Conservation (phyloP, 2,888 invertebrate species). For the Lasioglossum calceatum region DNA sequence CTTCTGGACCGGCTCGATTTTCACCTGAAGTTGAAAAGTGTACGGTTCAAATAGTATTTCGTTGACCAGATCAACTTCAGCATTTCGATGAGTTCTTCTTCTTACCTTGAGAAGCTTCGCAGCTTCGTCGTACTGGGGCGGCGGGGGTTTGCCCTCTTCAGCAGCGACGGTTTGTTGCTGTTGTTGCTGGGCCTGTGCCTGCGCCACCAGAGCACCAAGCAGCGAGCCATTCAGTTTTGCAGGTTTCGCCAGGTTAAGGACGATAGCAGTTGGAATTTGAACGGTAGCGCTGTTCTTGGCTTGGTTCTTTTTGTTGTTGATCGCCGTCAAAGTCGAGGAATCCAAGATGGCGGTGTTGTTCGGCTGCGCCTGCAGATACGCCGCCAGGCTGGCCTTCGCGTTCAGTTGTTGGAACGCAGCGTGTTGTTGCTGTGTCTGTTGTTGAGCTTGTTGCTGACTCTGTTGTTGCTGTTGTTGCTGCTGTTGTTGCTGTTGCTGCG, state of each 20-base stretch:
- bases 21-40: conserved; percentile 72
- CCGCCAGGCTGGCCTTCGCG: conserved; percentile 85
- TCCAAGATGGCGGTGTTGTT: conserved; percentile 81
- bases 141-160: conserved; percentile 85
- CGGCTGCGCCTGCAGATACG: conserved; percentile 84
- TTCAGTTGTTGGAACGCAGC: conserved; percentile 82
- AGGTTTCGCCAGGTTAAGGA: conserved; percentile 81
- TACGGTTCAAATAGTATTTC: background rate
- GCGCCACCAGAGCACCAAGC: conserved; percentile 81
- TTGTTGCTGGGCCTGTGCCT: conserved; percentile 80
- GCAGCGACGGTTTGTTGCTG: conserved; percentile 74
- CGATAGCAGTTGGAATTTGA: conserved; percentile 82
- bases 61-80: background rate
- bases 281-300: conserved; percentile 81
- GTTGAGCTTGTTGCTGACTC: conserved; percentile 78
- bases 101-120: conserved; percentile 86
- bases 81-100: conserved; percentile 30
- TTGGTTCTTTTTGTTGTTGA: conserved; percentile 83
- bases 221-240: conserved; percentile 82
- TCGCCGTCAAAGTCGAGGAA: conserved; percentile 81
- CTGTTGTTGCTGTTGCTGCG: conserved; percentile 86
- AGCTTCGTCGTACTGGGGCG: conserved; percentile 91
- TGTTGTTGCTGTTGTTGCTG: conserved; percentile 85
- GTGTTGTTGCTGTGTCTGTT: conserved; percentile 79
- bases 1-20: conserved; percentile 83